Evolutionary conservation across 2,888 invertebrate species (phyloP), one percentile per base, ranked within the genome.

Genomic region (Drosophila demipolita): DNA sequence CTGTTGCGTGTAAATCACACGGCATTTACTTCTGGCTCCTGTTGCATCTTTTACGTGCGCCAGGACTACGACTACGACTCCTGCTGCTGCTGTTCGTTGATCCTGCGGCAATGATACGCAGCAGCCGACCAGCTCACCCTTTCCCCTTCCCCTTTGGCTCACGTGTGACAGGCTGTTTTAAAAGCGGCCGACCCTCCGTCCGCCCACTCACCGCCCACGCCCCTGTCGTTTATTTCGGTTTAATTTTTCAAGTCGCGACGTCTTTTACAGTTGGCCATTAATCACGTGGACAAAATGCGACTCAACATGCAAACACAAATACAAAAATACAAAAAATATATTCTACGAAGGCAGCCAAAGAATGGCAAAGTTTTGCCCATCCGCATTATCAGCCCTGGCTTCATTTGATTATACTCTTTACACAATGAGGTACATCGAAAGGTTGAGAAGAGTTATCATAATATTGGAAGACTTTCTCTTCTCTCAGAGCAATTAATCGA

Each of bases 181-280:
- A 74, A 71, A 12, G 38, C 38, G 33, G 71, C 85, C 84, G 73
- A 66, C 66, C 70, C 54, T 7, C 23, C 4, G 20, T 17, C 52
- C 29, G 17, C 32, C 52, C 54, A 45, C 15, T 29, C 29, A 29
- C 45, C 23, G 8, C 23, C 64, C 53, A 65, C 77, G 72, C 78
- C 79, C 80, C 65, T 55, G 67, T 86, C 90, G 83, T 90, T 90
- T 83, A 70, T 80, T 89, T 80, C 75, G 71, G 69, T 79, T 83
- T 85, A 90, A 87, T 90, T 87, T 87, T 90, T 91, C 87, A 88
- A 90, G 80, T 80, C 81, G 90, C 89, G 88, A 83, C 90, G 81
- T 90, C 91, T 90, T 85, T 81, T 78, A 69, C 84, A 79, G 72
- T 71, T 76, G 68, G 50, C 70, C 91, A 88, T 88, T 88, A 88